Base-by-base conservation (phyloP, 2,797 vertebrate genomes). In the Myotis daubentonii region DNA sequence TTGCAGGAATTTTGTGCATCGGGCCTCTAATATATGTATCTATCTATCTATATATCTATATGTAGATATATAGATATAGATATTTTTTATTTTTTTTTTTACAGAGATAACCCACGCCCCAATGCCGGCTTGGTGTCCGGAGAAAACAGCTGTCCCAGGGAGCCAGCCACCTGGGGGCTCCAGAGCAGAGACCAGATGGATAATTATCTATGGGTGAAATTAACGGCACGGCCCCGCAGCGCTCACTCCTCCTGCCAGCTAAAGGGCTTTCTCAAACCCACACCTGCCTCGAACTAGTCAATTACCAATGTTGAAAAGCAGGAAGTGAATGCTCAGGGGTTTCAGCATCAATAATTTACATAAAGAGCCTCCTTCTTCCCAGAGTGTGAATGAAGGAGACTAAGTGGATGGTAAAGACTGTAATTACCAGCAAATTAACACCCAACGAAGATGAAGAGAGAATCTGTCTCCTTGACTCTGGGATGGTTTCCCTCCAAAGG, bases 341-440 rank as follows among this genome's bases (percentile, higher is more conserved):
- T 92, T 85, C 87, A 89, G 93, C 97, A 98, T 98, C 96, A 98
- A 98, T 98, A 98, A 98, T 98, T 98, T 97, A 98, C 95, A 97
- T 86, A 84, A 95, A 97, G 95, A 89, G 87, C 20, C 57, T 72
- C 30, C 71, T 95, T 93, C 97, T 98, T 98, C 97, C 97, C 97
- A 95, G 94, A 97, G 94, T 96, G 94, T 97, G 94, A 98, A 98
- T 94, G 95, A 96, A 95, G 95, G 93, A n/a, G 93, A 88, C 95
- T 98, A 97, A 98, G 96, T 96, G 95, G 97, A 96, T 78, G 74
- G 89, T 97, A 94, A 97, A 96, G 96, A 96, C 88, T 74, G 68
- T 97, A 98, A 98, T 98, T 97, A 95, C 96, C 95, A 96, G 94
- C 95, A 98, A 98, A 98, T 98, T 97, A 98, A 97, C 96, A 97